Evolutionary conservation across 2,888 invertebrate species (phyloP).

Genomic region (Catocala sponsa): DNA sequence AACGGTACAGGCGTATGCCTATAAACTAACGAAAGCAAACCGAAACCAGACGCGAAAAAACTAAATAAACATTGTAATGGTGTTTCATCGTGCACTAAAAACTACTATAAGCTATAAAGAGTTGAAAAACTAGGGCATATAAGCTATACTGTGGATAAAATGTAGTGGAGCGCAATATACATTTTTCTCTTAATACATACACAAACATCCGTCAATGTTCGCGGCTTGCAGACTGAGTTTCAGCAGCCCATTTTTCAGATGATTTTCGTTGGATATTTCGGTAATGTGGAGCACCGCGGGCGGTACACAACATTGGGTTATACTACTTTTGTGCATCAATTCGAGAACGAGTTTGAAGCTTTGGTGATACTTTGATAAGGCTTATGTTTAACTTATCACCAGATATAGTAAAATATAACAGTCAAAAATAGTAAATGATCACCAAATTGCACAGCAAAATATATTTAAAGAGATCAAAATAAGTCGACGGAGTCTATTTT

Average conservation of each 20-base stretch:
- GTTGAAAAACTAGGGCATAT: conserved; percentile 61
- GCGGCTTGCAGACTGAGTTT: conserved; percentile 68
- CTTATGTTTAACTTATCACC: too few relatives aligned
- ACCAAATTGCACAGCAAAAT: too few relatives aligned
- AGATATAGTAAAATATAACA: too few relatives aligned
- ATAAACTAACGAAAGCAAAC: conserved; percentile 45
- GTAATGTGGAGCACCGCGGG: conserved; percentile 69
- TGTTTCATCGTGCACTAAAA: conserved; percentile 59
- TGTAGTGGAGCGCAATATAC: conserved; percentile 50
- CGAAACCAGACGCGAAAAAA: conserved; percentile 53
- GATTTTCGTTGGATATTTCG: conserved; percentile 71
- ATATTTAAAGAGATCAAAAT: too few relatives aligned
- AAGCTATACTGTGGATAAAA: conserved; percentile 28
- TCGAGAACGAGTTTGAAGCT: conserved; percentile 47
- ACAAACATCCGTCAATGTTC: conserved; percentile 69
- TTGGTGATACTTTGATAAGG: conserved; percentile 23
- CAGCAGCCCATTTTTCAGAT: conserved; percentile 78
- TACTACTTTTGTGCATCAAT: conserved; percentile 66
- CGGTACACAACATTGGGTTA: conserved; percentile 69
- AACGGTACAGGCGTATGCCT: conserved; percentile 37
- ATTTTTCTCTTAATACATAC: conserved; percentile 67
- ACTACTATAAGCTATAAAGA: conserved; percentile 49
- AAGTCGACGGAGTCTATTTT: too few relatives aligned
- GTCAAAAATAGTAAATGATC: too few relatives aligned
- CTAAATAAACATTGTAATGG: conserved; percentile 54